These are phyloP conservation scores for Leuciscus idus DNA, from an alignment of 2,113 vertebrate species.

Conservation along the genomic window DNA sequence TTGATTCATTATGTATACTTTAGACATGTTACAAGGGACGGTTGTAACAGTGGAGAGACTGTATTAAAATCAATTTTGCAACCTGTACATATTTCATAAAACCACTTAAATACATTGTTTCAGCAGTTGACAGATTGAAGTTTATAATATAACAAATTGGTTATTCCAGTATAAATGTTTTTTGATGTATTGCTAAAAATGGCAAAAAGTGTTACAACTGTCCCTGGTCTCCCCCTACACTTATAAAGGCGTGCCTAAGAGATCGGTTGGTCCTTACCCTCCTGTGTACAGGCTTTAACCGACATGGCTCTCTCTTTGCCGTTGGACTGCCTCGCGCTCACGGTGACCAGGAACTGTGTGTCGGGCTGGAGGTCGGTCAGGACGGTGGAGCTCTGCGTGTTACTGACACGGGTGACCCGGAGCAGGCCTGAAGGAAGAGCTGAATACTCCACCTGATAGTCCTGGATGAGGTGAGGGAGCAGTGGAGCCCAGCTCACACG, in stretches of 20 bases:
- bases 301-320: conserved; percentile 88
- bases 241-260: not conserved
- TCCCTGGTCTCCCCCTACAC: no score
- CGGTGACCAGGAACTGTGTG: conserved; percentile 90
- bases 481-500: conserved; percentile 88
- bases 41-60: no score
- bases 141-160: no score
- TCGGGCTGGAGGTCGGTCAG: conserved; percentile 84
- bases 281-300: conserved; percentile 87
- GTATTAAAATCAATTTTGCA: no score
- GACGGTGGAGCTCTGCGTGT: conserved; percentile 79
- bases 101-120: no score
- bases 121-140: no score
- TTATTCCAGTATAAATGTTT: no score
- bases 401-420: conserved; percentile 72
- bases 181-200: no score
- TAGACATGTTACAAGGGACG: no score
- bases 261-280: conserved; percentile 70
- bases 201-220: no score
- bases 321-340: conserved; percentile 79
- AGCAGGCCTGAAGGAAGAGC: conserved; percentile 77
- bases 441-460: conserved; percentile 84
- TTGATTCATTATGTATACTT: no score
- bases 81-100: no score
- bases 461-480: conserved; percentile 67